Base-by-base conservation (phyloP, 2,888 invertebrate genomes). In the Drosophila barbarae region DNA sequence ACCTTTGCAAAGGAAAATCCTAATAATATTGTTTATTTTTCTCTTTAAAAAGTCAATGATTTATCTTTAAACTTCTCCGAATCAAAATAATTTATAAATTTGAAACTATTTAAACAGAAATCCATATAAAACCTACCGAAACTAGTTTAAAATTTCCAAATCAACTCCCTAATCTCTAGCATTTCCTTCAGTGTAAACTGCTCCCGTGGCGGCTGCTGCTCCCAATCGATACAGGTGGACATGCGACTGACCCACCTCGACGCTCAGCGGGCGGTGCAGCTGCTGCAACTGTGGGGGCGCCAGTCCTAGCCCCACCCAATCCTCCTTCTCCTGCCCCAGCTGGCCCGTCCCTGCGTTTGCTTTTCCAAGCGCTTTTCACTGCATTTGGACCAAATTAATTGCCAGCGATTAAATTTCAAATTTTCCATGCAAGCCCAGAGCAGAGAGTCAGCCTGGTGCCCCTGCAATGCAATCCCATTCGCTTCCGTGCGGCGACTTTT, bases 391-490 rank as follows among this genome's bases (percentile, higher is more conserved):
- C 70, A 84, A 83, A 84, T 83, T 84, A 83, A 83, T 83, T 84
- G 83, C 78, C 50, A 75, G 84, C 83, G 83, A 84, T 83, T 83
- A 83, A 84, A 83, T 84, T 83, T 84, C 83, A 82, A 84, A 82
- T 84, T 84, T 84, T 84, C 80, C 83, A 82, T 76, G 78, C 73
- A 77, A 71, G 61, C 71, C 55, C 67, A 71, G 46, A 58, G 46
- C 56, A 30, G 50, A 39, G 39, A 13, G 12, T 10, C 36, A 36
- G 35, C 8, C 46, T 13, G 23, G 15, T 50, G 50, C 23, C 57
- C 51, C 38, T 21, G 55, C 57, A 69, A 34, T 38, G 57, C 63
- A 67, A 49, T 44, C 50, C 53, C 68, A 70, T 69, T 81, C 73
- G 78, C 78, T 78, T 81, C 81, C 82, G 82, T 82, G 82, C 84